A percentile compares a stretch with the other conserved stretches of the same genome.
These are phyloP conservation scores for Melitaea cinxia DNA, from an alignment of 1,140 invertebrate species.

Conservation along the genomic window DNA sequence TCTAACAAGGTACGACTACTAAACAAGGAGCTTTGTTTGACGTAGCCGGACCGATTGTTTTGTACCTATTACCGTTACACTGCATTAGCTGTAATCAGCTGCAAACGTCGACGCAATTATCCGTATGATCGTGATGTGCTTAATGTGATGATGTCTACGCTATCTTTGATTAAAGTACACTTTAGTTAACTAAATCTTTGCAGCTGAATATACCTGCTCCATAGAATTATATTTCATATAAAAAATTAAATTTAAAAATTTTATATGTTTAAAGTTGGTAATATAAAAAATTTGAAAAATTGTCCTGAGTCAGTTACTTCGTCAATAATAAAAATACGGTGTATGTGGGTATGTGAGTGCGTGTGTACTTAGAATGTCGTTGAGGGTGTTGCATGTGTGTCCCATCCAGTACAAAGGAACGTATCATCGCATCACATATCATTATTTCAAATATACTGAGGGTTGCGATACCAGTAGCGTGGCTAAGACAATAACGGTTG, in stretches of 20 bases:
- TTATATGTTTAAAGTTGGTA: too few relatives aligned
- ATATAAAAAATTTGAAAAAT: too few relatives aligned
- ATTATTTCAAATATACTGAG: neutral
- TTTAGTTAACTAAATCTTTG: too few relatives aligned
- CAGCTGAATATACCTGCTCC: neutral
- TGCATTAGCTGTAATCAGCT: neutral
- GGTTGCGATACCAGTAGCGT: neutral
- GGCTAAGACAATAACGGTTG: too few relatives aligned
- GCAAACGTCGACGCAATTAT: neutral
- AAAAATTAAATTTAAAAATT: too few relatives aligned
- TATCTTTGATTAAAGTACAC: too few relatives aligned
- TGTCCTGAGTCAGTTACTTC: too few relatives aligned
- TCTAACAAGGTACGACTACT: constrained; percentile 50
- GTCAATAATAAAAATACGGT: too few relatives aligned
- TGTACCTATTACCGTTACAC: constrained; percentile 38
- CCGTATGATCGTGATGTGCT: too few relatives aligned
- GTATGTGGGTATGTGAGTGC: constrained; percentile 30
- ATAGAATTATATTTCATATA: too few relatives aligned
- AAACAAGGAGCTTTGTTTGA: constrained; percentile 18
- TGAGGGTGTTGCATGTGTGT: constrained; percentile 55
- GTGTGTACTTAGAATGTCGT: constrained; percentile 35
- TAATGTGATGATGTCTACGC: too few relatives aligned
- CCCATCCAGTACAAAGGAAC: constrained; percentile 28
- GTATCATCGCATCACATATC: constrained; percentile 26
- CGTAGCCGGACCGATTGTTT: constrained; percentile 20